Base-by-base conservation (phyloP, 2,888 invertebrate species). In the Megaustenia siamemsis region DNA sequence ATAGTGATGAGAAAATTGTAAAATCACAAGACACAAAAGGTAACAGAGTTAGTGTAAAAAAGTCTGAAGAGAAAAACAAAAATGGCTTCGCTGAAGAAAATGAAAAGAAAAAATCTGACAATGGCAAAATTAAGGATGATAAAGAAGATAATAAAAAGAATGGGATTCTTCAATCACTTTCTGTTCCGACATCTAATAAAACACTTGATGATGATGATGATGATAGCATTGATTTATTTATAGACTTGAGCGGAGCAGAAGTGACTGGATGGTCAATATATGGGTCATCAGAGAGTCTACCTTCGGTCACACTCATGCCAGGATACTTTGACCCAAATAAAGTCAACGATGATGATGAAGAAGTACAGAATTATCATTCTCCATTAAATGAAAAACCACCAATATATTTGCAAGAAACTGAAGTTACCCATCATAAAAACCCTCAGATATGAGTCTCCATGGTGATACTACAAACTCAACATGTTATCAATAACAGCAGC, bases 161-260 rank as follows among this genome's bases (percentile, higher is more conserved):
- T 68, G 76, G 69, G 1, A 45, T 53, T 5, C 43, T 77, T 60
- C 43, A 53, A 63, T 84, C 68, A 18, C 82, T 45, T 18, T 32
- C 40, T 0, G 5, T 1, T n/a, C 28, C 32, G 21, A 6, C 45
- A 0, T 38, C 35, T 15, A 40, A 24, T 73, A 83, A 49, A 83
- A 83, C 24, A 76, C 15, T 32, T 28, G n/a, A n/a, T n/a, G 68
- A 75, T 43, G 85, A 87, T 60, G 91, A 90, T 18, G 90, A 92
- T 15, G 88, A 90, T 60, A 82, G 86, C 53, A 91, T 91, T 0
- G 92, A 92, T 84, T 71, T 92, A 38, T 91, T 92, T 85, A 88
- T 92, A 66, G 92, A 92, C 75, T 82, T 91, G 12, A 90, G 91
- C 81, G 88, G 84, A 0, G 89, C 87, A 0, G 90, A 90, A 63